Base-by-base conservation (phyloP, 2,113 vertebrate genomes). In the Entomyzon cyanotis region DNA sequence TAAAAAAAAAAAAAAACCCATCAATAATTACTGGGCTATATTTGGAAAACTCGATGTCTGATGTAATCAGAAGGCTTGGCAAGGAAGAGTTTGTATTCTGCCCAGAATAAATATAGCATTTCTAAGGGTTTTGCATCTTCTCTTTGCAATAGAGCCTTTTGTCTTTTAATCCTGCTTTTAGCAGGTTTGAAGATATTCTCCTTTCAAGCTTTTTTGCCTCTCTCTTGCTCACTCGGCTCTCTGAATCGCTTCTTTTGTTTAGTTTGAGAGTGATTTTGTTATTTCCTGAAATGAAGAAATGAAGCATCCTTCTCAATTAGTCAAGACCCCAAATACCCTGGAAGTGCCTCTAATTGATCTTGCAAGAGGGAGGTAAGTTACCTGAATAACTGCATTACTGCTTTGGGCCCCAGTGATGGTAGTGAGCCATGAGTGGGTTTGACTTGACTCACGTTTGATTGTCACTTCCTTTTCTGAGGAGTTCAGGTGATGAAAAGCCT, bases 11-110 rank as follows among this genome's bases (percentile, higher is more conserved):
- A 82, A 39, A 39, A 56, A 77, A 50, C 6, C 6, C 83, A 79
- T 95, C 94, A 85, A 90, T 95, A 96, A 94, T 96, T 95, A 83
- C 79, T 46, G 52, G n/a, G 23, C 71, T 96, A 90, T 92, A 83
- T 94, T 87, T 90, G 88, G 88, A 95, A 95, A 90, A 79, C 59
- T 91, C 55, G 0, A 79, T 92, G 78, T 68, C 70, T 96, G 92
- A 94, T 86, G 76, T 96, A 91, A 94, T 75, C 58, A 73, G 90
- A 84, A 92, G 83, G 94, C 58, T 92, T 96, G 75, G 63, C 82
- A 90, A 80, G 37, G 71, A 90, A 90, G 62, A 90, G 35, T 87
- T 93, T 92, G n/a, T 65, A 31, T 90, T 92, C 71, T 92, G 90
- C 75, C 46, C 41, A 83, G 87, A 90, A 80, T 85, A 95, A 92